Conservation (phyloP, 2,113 vertebrate species). For the Salminus brasiliensis region DNA sequence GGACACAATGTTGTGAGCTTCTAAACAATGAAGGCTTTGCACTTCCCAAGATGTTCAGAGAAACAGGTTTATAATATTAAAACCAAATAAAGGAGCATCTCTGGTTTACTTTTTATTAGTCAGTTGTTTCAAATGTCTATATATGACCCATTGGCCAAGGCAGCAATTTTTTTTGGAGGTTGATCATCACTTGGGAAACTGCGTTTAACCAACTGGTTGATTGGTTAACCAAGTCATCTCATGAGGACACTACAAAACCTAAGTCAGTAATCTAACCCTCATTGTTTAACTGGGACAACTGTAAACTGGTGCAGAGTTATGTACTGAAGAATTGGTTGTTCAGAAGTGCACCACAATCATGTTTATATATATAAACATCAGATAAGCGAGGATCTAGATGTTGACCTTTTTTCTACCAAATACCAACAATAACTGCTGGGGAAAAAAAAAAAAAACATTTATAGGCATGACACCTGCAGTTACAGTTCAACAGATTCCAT, state of each 20-base stretch:
- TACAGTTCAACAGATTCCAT: background rate
- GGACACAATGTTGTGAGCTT: background rate
- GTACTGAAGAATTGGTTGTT: background rate
- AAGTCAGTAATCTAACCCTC: background rate
- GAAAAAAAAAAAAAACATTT: conserved; percentile 6
- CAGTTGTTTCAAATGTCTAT: background rate
- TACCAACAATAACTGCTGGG: background rate
- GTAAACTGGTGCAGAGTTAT: background rate
- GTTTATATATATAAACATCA: background rate
- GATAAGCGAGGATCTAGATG: background rate
- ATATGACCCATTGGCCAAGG: background rate
- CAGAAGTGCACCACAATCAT: conserved; percentile 28
- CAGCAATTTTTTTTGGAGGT: no score
- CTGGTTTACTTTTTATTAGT: background rate
- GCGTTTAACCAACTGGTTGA: background rate
- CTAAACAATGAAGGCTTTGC: conserved; percentile 1
- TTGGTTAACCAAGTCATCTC: background rate
- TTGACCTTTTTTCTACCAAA: background rate
- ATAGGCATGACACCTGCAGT: background rate
- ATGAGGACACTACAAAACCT: no score
- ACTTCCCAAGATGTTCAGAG: background rate
- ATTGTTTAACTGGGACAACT: background rate
- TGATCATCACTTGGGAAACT: background rate
- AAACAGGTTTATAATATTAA: background rate
- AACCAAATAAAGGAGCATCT: background rate